phyloP scores from a whole-genome alignment of 2,797 vertebrate species.

The Iguana delicatissima region DNA sequence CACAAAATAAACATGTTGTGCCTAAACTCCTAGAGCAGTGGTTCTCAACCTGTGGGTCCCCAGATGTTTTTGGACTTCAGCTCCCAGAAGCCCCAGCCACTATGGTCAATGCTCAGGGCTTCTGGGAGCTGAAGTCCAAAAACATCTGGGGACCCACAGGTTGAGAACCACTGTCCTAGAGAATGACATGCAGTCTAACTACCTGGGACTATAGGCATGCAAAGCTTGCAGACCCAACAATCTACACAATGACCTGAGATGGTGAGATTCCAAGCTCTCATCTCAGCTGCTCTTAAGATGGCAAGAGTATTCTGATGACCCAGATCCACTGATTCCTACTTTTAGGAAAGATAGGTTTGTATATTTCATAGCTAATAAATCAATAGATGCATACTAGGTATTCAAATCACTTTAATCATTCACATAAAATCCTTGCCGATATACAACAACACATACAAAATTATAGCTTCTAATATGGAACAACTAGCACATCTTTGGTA shows the following conservation, averaged over 20 bases:
- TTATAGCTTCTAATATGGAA: conserved; percentile 30
- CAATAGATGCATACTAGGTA: not conserved
- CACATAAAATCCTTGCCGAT: conserved; percentile 22
- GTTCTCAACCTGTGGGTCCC: no score
- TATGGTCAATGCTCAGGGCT: no score
- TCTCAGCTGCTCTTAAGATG: not conserved
- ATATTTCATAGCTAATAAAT: not conserved
- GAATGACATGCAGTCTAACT: no score
- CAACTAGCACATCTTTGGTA: conserved; percentile 34
- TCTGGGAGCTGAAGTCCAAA: no score
- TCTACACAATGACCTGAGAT: not conserved
- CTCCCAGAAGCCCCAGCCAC: no score
- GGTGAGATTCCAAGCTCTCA: not conserved
- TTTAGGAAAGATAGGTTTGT: not conserved
- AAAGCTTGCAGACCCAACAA: no score
- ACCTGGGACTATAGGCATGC: no score
- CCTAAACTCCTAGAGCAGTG: no score
- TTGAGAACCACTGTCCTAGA: no score
- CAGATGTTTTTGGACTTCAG: no score
- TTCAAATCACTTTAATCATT: conserved; percentile 58
- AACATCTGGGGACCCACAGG: no score
- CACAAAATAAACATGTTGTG: no score
- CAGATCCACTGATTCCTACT: not conserved
- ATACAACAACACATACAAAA: conserved; percentile 26
- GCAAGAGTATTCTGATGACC: not conserved